Conservation (phyloP, 2,888 invertebrate genomes). For the Gibbula magus region DNA sequence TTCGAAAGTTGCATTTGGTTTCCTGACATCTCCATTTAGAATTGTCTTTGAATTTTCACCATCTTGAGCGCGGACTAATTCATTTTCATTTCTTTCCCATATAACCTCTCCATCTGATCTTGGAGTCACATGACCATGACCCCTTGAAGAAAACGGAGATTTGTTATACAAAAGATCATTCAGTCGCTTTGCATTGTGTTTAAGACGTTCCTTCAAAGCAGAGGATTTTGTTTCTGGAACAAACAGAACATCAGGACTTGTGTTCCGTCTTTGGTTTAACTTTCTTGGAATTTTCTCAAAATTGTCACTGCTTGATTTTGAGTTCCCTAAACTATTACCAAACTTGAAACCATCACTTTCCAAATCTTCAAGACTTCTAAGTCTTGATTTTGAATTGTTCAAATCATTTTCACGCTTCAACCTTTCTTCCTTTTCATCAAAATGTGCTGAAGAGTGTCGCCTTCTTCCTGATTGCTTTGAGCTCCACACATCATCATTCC, state of each 20-base stretch:
- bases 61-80: not conserved
- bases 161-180: conserved; percentile 43
- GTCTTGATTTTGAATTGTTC: too few species aligned
- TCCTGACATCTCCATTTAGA: not conserved
- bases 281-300: not conserved
- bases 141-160: conserved; percentile 28
- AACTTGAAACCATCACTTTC: too few species aligned
- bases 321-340: too few species aligned
- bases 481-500: too few species aligned
- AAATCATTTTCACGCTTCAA: too few species aligned
- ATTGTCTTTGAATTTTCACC: not conserved
- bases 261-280: not conserved
- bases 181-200: conserved; percentile 38
- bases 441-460: too few species aligned
- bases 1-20: not conserved
- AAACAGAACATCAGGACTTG: not conserved
- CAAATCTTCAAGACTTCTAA: too few species aligned
- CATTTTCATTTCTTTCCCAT: not conserved
- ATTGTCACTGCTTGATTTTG: too few species aligned
- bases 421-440: too few species aligned
- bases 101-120: not conserved
- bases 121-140: not conserved
- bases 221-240: not conserved
- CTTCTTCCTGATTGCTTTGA: too few species aligned
- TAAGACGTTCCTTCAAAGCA: conserved; percentile 1